Percentiles rank a stretch among this genome's conserved stretches.
These are phyloP conservation scores for Euborellia annulipes DNA, from an alignment of 1,140 invertebrate genomes.

Conservation along the genomic window DNA sequence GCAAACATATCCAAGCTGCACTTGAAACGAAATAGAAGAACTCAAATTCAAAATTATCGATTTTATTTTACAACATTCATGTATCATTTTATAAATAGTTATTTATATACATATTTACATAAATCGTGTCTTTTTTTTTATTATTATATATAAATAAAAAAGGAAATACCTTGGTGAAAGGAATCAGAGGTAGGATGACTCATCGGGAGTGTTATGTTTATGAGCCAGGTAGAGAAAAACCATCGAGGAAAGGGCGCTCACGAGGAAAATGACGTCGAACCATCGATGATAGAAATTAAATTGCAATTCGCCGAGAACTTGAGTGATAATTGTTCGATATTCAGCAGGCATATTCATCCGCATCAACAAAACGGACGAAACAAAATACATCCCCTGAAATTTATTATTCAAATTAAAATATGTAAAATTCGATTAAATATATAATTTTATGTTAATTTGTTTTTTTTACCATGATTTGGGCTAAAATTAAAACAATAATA, in stretches of 20 bases:
- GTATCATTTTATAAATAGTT: no score
- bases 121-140: no score
- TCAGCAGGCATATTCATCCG: constrained; percentile 99
- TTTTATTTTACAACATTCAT: no score
- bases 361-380: constrained; percentile 93
- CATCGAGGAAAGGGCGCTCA: constrained; percentile 91
- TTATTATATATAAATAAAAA: no score
- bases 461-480: constrained; percentile 83
- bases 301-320: constrained; percentile 93
- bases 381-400: constrained; percentile 94
- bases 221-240: constrained; percentile 89
- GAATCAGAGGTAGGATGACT: no score
- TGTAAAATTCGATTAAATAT: no score
- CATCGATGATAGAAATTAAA: constrained; percentile 99
- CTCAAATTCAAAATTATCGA: not conserved
- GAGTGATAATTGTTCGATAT: constrained; percentile 93
- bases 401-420: no score
- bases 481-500: constrained; percentile 90
- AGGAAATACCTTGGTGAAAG: no score
- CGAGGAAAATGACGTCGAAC: constrained; percentile 99
- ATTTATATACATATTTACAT: no score
- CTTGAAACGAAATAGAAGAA: constrained; percentile 1
- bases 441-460: not conserved
- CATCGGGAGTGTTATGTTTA: constrained; percentile 37
- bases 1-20: constrained; percentile 13